Base-by-base conservation (phyloP, 2,113 vertebrate species). In the Callaeas wilsoni region DNA sequence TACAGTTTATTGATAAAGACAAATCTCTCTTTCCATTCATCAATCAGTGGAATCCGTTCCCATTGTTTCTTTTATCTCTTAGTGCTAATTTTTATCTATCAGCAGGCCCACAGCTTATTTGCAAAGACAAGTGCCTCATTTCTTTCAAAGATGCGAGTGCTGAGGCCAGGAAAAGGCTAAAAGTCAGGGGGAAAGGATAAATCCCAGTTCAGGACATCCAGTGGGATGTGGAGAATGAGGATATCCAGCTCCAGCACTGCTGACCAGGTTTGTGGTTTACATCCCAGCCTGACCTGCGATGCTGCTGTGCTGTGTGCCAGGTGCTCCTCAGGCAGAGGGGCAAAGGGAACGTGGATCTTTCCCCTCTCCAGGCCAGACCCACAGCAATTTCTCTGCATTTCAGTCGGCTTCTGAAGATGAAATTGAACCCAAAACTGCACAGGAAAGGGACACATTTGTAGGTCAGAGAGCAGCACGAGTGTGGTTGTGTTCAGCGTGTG, bases 211-310 rank as follows among this genome's bases (percentile, higher is more conserved):
- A 25, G 44, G 22, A 42, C 8, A 6, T 6, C 7, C 49, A 2
- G 25, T 14, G 65, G 59, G 55, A 17, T 2, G 3, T 7, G 26
- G 17, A n/a, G 16, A 23, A 25, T 47, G 42, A 2, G 13, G 30
- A 50, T 3, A 6, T 16, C 4, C 70, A 79, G 39, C 56, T 35
- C 25, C 55, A 81, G 53, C 47, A 42, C 8, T 0, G 0, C 37
- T 18, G 22, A 4, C 8, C 0, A 0, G 5, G 11, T 52, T 44
- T 35, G 30, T 4, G 47, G 5, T 57, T 56, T 5, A 1, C 23
- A 16, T 4, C 30, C 39, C 44, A 13, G 0, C 25, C 44, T 19
- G 74, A 7, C 6, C 26, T 8, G 1, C 12, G 53, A 1, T 6
- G 18, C 53, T 88, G 53, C 41, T 73, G 52, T 17, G 16, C 0